Evolutionary conservation across 2,113 vertebrate genomes (phyloP).

Genomic region (Girardinichthys multiradiatus): DNA sequence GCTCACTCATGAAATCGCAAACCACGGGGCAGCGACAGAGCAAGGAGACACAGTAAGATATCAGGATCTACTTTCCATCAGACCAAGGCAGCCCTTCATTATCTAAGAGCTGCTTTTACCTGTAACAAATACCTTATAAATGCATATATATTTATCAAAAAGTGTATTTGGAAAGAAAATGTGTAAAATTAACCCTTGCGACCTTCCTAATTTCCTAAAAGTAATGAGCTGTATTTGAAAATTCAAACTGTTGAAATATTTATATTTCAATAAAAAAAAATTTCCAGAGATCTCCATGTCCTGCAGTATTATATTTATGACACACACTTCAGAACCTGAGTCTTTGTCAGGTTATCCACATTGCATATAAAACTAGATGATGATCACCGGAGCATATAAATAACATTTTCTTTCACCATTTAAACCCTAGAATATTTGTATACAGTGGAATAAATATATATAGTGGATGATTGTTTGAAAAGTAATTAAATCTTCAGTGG

Average conservation of each 20-base stretch:
- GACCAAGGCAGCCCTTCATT: not conserved
- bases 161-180: conserved; percentile 10
- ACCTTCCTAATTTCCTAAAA: not conserved
- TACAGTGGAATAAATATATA: not conserved
- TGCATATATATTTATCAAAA: not conserved
- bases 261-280: conserved; percentile 25
- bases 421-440: not conserved
- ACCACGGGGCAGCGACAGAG: conserved; percentile 52
- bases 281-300: conserved; percentile 22
- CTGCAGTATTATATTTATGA: conserved; percentile 35
- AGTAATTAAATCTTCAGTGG: no score
- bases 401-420: not conserved
- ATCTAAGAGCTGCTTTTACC: not conserved
- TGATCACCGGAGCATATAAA: conserved; percentile 4
- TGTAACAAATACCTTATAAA: not conserved
- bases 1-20: conserved; percentile 79
- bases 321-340: conserved; percentile 29
- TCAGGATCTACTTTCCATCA: conserved; percentile 35
- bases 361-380: not conserved
- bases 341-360: conserved; percentile 25
- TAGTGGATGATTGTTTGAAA: no score
- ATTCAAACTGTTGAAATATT: conserved; percentile 54
- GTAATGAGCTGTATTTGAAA: conserved; percentile 13
- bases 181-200: not conserved
- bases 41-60: conserved; percentile 15